A percentile compares a stretch with the other conserved stretches of the same genome.
These are phyloP conservation scores for Amphiprion ocellaris DNA, from an alignment of 2,113 vertebrate species.

Conservation along the genomic window DNA sequence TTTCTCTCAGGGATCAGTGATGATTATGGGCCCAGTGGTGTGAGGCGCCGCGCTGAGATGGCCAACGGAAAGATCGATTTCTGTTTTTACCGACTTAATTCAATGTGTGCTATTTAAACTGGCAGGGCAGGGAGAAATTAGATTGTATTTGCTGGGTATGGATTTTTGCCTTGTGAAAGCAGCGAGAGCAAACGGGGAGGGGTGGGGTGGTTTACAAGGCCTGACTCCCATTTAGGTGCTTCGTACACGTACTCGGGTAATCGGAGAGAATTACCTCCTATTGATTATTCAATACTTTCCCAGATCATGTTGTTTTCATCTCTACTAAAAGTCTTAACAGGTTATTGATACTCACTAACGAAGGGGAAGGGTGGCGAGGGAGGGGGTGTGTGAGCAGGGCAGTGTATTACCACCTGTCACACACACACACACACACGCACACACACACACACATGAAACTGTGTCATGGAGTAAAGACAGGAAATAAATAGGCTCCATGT, in stretches of 20 bases:
- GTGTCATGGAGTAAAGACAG: too few species aligned
- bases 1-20: constrained; percentile 76
- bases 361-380: constrained; percentile 9
- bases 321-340: constrained; percentile 75
- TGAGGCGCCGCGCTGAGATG: constrained; percentile 72
- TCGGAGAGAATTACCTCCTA: constrained; percentile 80
- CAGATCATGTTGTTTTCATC: constrained; percentile 80
- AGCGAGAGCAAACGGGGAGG: constrained; percentile 56
- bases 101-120: constrained; percentile 85
- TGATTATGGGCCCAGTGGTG: constrained; percentile 79
- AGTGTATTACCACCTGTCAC: background rate
- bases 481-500: too few species aligned
- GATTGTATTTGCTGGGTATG: constrained; percentile 84
- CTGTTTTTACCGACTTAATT: constrained; percentile 85
- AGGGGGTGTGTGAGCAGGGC: background rate
- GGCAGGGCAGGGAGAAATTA: constrained; percentile 83
- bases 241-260: constrained; percentile 75
- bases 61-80: constrained; percentile 83
- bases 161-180: constrained; percentile 81
- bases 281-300: constrained; percentile 81
- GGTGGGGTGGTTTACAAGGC: constrained; percentile 73
- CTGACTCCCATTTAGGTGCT: constrained; percentile 74
- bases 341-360: constrained; percentile 67
- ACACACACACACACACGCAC: too few species aligned
- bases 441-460: too few species aligned